phyloP scores from a whole-genome alignment of 2,888 invertebrate species.

The Mythimna loreyi region DNA sequence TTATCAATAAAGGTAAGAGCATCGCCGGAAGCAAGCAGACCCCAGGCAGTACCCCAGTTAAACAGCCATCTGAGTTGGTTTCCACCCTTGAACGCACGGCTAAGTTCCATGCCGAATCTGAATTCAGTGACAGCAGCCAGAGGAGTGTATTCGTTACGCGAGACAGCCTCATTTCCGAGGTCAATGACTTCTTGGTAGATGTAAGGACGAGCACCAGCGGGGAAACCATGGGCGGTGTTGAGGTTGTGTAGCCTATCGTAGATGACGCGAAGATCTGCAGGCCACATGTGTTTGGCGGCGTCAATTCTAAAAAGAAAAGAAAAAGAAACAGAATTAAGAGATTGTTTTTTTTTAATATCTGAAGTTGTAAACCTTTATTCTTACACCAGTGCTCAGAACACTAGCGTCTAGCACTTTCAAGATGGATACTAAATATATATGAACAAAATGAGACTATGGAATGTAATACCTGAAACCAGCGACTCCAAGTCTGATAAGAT shows the following conservation, averaged over 20 bases:
- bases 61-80: conserved; percentile 92
- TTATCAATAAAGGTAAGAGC: conserved; percentile 96
- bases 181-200: conserved; percentile 95
- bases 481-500: conserved; percentile 93
- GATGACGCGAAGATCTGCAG: conserved; percentile 93
- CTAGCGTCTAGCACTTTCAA: too few relatives aligned
- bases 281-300: conserved; percentile 95
- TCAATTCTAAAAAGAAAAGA: conserved; percentile 91
- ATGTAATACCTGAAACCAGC: conserved; percentile 94
- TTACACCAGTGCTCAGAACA: background rate
- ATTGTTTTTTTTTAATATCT: background rate
- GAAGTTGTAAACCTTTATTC: background rate
- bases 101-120: conserved; percentile 88
- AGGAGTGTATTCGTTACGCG: conserved; percentile 88
- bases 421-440: background rate
- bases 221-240: conserved; percentile 92
- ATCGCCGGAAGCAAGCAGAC: conserved; percentile 90
- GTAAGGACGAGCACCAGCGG: conserved; percentile 92
- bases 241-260: conserved; percentile 91
- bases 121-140: conserved; percentile 93
- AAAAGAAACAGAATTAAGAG: background rate
- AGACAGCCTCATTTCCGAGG: conserved; percentile 89
- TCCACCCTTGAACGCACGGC: conserved; percentile 84
- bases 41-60: conserved; percentile 93
- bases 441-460: background rate